Percentiles rank a stretch among this genome's conserved stretches.
Conservation (phyloP, 2,797 vertebrate species). For the Lagorchestes hirsutus region DNA sequence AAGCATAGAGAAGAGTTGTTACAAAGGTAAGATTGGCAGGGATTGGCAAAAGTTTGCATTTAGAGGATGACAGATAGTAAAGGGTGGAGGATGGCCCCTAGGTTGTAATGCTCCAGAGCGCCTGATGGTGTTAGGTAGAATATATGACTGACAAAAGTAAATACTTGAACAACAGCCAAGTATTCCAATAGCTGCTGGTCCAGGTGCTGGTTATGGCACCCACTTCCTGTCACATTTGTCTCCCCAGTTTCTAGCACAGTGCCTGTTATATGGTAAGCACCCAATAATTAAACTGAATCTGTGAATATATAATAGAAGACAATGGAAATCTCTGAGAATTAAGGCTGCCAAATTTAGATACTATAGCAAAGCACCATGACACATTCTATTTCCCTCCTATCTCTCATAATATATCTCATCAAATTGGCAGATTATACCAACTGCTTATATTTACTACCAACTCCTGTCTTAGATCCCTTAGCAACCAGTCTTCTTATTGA, state of each 20-base stretch:
- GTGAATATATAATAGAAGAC: background rate
- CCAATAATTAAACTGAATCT: background rate
- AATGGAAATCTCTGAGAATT: background rate
- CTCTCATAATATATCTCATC: constrained; percentile 12
- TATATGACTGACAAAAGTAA: background rate
- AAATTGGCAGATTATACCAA: constrained; percentile 10
- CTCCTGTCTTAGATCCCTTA: constrained; percentile 43
- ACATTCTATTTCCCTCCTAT: background rate
- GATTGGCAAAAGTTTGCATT: background rate
- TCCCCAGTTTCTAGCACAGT: background rate
- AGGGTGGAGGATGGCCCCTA: background rate
- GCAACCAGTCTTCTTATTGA: background rate
- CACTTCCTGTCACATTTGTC: background rate
- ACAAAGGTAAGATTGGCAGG: background rate
- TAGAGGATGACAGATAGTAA: background rate
- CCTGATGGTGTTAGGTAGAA: background rate
- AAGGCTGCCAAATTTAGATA: background rate
- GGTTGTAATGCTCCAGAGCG: background rate
- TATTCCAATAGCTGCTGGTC: background rate
- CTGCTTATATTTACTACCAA: background rate
- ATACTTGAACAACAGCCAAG: background rate
- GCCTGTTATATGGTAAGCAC: background rate
- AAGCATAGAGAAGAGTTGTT: background rate
- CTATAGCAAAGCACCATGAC: background rate
- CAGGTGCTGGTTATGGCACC: background rate